Evolutionary conservation across 2,888 invertebrate species (phyloP).

Genomic region (Callosobruchus maculatus): DNA sequence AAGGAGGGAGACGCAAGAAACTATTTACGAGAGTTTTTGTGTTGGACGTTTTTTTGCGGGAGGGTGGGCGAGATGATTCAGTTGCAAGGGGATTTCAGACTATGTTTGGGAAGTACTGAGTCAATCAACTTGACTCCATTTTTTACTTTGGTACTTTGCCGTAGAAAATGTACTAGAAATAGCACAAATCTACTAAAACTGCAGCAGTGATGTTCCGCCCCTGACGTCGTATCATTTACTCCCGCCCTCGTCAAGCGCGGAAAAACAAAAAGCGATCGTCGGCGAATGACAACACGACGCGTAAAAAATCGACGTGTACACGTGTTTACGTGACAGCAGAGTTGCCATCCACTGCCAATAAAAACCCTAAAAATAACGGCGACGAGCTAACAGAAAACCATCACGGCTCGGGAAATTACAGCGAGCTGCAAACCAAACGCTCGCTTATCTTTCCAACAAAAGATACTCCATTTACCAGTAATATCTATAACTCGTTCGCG

Average conservation of each 20-base stretch:
- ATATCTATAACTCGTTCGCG: background rate
- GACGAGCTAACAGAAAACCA: constrained; percentile 31
- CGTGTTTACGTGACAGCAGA: constrained; percentile 43
- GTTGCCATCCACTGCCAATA: constrained; percentile 38
- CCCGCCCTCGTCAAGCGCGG: constrained; percentile 5
- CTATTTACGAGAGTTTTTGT: too few species aligned
- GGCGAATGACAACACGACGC: constrained; percentile 33
- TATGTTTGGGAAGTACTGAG: too few species aligned
- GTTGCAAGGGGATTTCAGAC: too few species aligned
- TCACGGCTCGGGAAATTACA: constrained; percentile 41
- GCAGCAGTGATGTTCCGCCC: background rate
- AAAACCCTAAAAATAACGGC: constrained; percentile 39
- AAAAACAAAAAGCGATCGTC: background rate
- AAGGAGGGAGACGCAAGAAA: too few species aligned
- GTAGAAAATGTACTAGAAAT: too few species aligned
- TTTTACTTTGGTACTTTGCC: too few species aligned
- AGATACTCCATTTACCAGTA: constrained; percentile 1
- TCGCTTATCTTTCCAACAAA: constrained; percentile 11
- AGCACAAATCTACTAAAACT: too few species aligned
- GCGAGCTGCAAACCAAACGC: constrained; percentile 32
- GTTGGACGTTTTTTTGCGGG: too few species aligned
- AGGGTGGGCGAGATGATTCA: too few species aligned
- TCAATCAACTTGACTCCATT: too few species aligned
- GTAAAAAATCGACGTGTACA: constrained; percentile 26
- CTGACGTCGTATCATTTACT: constrained; percentile 14